Base-by-base conservation (phyloP, 1,140 invertebrate species). In the Phymastichus coffea region DNA sequence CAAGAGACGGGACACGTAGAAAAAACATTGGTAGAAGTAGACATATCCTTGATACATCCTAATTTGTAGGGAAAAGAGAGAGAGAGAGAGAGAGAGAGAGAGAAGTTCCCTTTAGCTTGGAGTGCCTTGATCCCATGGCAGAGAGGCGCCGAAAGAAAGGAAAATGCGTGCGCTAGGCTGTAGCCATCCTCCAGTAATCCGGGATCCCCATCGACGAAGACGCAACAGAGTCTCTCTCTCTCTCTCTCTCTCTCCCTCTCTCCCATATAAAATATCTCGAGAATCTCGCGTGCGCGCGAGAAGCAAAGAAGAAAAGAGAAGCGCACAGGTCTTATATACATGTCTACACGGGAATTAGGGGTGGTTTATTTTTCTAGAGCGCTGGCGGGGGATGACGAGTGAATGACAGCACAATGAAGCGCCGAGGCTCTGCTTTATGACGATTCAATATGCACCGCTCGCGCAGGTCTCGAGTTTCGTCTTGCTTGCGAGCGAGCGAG, bases 381-480 rank as follows among this genome's bases (percentile, higher is more conserved):
- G 51, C 47, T n/a, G n/a, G 71, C 71, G 73, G 72, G 72, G 75
- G 72, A 76, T 78, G 76, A 80, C 71, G 78, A 79, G 70, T 79
- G 78, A 79, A 80, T 80, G 78, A 80, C 78, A 78, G 78, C 76
- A 80, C 77, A 80, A 80, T 80, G 72, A 76, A 79, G 76, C 77
- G 28, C 76, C 37, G 23, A 72, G 76, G 75, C 74, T 70, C 44
- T 73, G 76, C 72, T 78, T 73, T 77, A 80, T 79, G 76, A 80
- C 71, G 72, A 79, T 78, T 80, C 76, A 78, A 80, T 80, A 78
- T 74, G 65, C 12, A 33, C 28, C 6, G 12, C 28, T 33, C 28
- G 28, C 12, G 41, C 55, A 41, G 41, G 59, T 64, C 70, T 79
- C 74, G 66, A 72, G 71, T 80, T 78, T 79, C 77, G 65, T 51